Conservation (phyloP, 2,888 invertebrate species). For the Sialis lutaria region DNA sequence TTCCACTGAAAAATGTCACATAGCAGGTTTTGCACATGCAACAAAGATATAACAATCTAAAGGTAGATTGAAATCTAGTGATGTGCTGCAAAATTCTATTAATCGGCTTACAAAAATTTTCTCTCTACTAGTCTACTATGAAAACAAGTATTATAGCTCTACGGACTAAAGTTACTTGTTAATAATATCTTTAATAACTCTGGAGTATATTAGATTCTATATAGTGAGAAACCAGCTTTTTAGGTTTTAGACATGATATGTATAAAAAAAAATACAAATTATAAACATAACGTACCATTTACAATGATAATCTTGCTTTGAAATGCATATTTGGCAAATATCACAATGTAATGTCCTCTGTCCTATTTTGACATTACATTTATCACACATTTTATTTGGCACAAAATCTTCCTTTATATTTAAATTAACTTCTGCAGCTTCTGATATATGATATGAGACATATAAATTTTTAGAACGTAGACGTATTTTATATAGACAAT, state of each 20-base stretch:
- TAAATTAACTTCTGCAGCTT: conserved; percentile 17
- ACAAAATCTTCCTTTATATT: conserved; percentile 18
- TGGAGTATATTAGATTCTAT: too few relatives aligned
- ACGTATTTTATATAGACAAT: conserved; percentile 25
- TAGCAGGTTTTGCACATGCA: too few relatives aligned
- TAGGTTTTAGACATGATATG: background rate
- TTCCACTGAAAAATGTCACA: too few relatives aligned
- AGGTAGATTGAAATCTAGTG: too few relatives aligned
- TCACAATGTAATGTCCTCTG: conserved; percentile 66
- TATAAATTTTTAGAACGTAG: conserved; percentile 12
- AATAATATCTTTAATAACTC: too few relatives aligned
- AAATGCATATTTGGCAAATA: conserved; percentile 66
- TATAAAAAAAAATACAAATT: conserved; percentile 2
- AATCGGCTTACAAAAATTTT: too few relatives aligned
- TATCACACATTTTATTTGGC: conserved; percentile 31
- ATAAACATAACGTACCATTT: conserved; percentile 41
- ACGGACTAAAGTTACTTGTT: too few relatives aligned
- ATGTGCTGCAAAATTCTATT: too few relatives aligned
- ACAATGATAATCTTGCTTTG: conserved; percentile 63
- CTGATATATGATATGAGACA: conserved; percentile 14
- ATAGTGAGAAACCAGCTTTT: too few relatives aligned
- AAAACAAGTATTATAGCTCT: too few relatives aligned
- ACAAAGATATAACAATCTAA: too few relatives aligned
- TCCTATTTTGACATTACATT: conserved; percentile 39
- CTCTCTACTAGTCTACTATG: too few relatives aligned